Conservation (phyloP, 2,888 invertebrate genomes). For the Drosophila parthenogenetica region DNA sequence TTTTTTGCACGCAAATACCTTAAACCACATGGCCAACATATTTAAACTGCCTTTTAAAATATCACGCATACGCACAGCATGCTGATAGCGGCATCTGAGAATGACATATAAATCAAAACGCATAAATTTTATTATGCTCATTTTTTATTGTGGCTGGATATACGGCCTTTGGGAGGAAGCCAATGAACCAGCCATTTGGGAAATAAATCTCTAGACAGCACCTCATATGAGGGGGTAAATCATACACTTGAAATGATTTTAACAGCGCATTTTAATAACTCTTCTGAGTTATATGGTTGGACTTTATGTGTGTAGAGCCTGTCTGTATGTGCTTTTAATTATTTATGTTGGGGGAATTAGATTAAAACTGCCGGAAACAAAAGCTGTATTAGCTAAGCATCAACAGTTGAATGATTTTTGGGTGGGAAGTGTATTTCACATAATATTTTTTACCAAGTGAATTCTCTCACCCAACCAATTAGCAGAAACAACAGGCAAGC, state of each 20-base stretch:
- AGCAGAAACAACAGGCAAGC: slow-evolving; percentile 26
- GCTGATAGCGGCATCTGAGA: slow-evolving; percentile 19
- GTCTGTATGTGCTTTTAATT: slow-evolving; percentile 17
- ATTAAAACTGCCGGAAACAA: slow-evolving; percentile 1
- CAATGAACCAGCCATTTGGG: slow-evolving; percentile 9
- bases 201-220: slow-evolving; percentile 17
- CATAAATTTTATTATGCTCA: slow-evolving; percentile 53
- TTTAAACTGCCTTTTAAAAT: slow-evolving; percentile 28
- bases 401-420: slow-evolving; percentile 1
- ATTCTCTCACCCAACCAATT: slow-evolving; percentile 33
- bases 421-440: background rate
- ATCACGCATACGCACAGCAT: slow-evolving; percentile 35
- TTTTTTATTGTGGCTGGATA: slow-evolving; percentile 4
- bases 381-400: background rate
- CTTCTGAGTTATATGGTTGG: slow-evolving; percentile 44
- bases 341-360: slow-evolving; percentile 17
- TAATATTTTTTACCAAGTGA: slow-evolving; percentile 1
- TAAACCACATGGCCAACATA: slow-evolving; percentile 1
- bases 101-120: slow-evolving; percentile 47
- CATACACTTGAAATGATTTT: slow-evolving; percentile 43
- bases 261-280: slow-evolving; percentile 55
- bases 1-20: slow-evolving; percentile 21
- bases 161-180: background rate
- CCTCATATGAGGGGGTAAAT: slow-evolving; percentile 8
- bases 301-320: background rate